Base-by-base conservation (phyloP, 2,797 vertebrate species). In the Hirundo rustica region DNA sequence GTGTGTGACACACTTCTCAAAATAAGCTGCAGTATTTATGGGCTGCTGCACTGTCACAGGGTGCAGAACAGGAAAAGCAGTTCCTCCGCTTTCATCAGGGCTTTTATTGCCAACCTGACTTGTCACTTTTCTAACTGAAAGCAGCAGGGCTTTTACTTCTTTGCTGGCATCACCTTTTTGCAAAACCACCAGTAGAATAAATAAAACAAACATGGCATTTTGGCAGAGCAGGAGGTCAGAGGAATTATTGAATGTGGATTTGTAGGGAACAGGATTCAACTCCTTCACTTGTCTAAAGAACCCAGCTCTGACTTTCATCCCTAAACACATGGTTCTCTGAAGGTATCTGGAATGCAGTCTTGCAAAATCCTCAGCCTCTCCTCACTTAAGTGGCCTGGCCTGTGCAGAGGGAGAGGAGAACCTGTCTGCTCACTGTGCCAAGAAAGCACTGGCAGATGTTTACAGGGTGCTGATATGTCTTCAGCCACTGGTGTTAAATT, bases 1-100 rank as follows among this genome's bases (percentile, higher is more conserved):
- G 78, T 83, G 34, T 81, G 64, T 85, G 88, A 93, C 95, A 93
- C 75, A 61, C 48, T 84, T 94, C 72, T 91, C 66, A 89, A 94
- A 96, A 96, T 94, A 95, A 89, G 45, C 78, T 82, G 67, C 72
- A 64, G 88, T 36, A 29, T 29, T 88, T 62, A 53, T 18, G 3
- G 9, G 47, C 77, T 94, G 68, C 71, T 95, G 44, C 42, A n/a
- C 88, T 95, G 79, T 81, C 88, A 53, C 47, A 75, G 55, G 20
- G 42, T 51, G 84, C 60, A 74, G 89, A 61, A 83, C 8, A 85
- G 79, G 62, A 94, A 92, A 66, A 7, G 4, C 65, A 71, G 64
- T 38, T 84, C 78, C 85, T 91, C 72, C 72, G 71, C 57, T 92
- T 92, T 91, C 71, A 45, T 55, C 58, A 82, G 38, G 40, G 74